Conservation (phyloP, 2,888 invertebrate genomes). For the Formica aserva region DNA sequence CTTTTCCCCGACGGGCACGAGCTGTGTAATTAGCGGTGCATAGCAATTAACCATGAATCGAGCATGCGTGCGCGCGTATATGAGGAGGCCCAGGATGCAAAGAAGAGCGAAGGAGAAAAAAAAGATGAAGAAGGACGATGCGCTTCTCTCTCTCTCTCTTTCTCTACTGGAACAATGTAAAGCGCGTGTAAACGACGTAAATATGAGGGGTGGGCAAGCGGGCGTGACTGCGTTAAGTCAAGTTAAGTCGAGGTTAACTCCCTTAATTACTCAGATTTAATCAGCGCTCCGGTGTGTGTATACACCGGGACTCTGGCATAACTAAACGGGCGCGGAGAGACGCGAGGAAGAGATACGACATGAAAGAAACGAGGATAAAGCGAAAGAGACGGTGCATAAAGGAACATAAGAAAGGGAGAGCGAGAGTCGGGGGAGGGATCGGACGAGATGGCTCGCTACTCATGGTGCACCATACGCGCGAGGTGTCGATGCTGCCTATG, state of each 20-base stretch:
- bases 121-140: constrained; percentile 39
- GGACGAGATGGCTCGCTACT: constrained; percentile 63
- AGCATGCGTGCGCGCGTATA: constrained; percentile 53
- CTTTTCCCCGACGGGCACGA: constrained; percentile 63
- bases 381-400: constrained; percentile 38
- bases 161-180: constrained; percentile 77
- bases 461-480: constrained; percentile 53
- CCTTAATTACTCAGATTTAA: constrained; percentile 86
- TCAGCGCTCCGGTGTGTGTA: constrained; percentile 79
- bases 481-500: constrained; percentile 63
- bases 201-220: constrained; percentile 84
- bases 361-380: constrained; percentile 47
- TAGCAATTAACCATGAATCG: constrained; percentile 72
- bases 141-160: neutral
- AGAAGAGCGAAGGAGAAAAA: neutral
- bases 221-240: constrained; percentile 85
- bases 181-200: constrained; percentile 82
- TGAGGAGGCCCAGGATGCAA: neutral
- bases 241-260: constrained; percentile 85
- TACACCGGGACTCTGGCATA: constrained; percentile 77
- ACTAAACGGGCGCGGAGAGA: constrained; percentile 69
- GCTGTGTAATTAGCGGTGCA: constrained; percentile 75
- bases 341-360: constrained; percentile 52
- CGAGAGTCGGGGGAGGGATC: constrained; percentile 37
- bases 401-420: constrained; percentile 37